Evolutionary conservation across 1,140 invertebrate genomes (phyloP).

Genomic region (Potamilus streckersoni): DNA sequence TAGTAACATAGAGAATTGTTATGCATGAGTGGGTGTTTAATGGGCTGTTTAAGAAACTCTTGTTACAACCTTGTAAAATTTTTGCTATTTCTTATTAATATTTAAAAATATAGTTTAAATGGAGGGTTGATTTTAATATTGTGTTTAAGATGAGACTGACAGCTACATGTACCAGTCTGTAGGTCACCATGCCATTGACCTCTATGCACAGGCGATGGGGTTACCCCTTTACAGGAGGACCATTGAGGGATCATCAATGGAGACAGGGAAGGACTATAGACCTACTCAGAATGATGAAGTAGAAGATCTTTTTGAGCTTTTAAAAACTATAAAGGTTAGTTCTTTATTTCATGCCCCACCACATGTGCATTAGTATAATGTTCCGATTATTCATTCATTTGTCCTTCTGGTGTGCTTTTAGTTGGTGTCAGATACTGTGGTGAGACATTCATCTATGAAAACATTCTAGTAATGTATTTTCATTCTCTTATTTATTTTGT

Average conservation of each 20-base stretch:
- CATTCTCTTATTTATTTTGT: too few species aligned
- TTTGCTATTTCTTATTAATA: too few species aligned
- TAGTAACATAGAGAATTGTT: too few species aligned
- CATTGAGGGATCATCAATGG: conserved; percentile 85
- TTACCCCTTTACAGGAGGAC: conserved; percentile 86
- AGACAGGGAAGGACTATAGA: conserved; percentile 84
- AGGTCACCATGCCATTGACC: conserved; percentile 92
- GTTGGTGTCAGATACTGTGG: too few species aligned
- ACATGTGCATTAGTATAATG: not conserved
- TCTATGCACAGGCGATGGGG: conserved; percentile 93
- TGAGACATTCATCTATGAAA: too few species aligned
- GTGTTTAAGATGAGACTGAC: conserved; percentile 87
- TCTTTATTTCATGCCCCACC: not conserved
- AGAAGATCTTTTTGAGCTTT: conserved; percentile 93
- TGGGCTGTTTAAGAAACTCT: too few species aligned
- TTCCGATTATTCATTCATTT: not conserved
- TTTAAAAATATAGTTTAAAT: too few species aligned
- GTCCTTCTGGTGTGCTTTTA: not conserved
- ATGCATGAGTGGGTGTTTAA: too few species aligned
- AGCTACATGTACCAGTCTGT: conserved; percentile 99
- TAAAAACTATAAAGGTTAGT: conserved; percentile 85
- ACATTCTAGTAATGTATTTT: too few species aligned
- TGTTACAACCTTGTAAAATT: too few species aligned
- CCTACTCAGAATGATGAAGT: conserved; percentile 92
- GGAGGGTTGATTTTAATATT: too few species aligned